phyloP scores from a whole-genome alignment of 2,797 vertebrate species.

The Aeoliscus strigatus region DNA sequence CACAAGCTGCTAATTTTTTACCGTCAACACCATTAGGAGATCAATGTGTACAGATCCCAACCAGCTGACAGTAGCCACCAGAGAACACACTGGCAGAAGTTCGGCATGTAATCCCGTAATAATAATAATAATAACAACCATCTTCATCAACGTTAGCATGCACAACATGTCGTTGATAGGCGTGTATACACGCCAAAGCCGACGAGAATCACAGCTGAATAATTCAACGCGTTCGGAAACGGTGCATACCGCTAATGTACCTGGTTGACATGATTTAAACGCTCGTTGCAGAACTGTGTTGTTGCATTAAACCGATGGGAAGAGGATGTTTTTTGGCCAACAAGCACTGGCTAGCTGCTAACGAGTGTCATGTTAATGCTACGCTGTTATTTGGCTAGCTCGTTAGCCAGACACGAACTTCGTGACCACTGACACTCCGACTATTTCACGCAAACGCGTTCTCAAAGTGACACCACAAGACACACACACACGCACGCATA shows the following conservation, averaged over 20 bases:
- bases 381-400: conserved; percentile 60
- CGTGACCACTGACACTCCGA: conserved; percentile 66
- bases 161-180: conserved; percentile 46
- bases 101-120: conserved; percentile 10
- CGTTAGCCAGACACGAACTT: conserved; percentile 71
- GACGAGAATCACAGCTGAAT: conserved; percentile 17
- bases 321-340: conserved; percentile 8
- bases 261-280: neutral
- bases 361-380: conserved; percentile 34
- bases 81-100: conserved; percentile 1
- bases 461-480: conserved; percentile 23
- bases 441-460: conserved; percentile 28
- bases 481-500: neutral
- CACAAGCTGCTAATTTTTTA: conserved; percentile 51
- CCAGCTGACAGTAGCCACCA: conserved; percentile 26
- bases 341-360: conserved; percentile 54
- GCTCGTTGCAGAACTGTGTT: neutral
- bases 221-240: conserved; percentile 7
- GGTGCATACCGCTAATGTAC: neutral
- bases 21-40: conserved; percentile 59
- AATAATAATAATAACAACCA: too few relatives aligned
- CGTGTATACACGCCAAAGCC: conserved; percentile 13
- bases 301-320: neutral
- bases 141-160: conserved; percentile 39
- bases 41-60: conserved; percentile 50